Evolutionary conservation across 2,888 invertebrate genomes (phyloP).

Genomic region (Anarsia innoxiella): DNA sequence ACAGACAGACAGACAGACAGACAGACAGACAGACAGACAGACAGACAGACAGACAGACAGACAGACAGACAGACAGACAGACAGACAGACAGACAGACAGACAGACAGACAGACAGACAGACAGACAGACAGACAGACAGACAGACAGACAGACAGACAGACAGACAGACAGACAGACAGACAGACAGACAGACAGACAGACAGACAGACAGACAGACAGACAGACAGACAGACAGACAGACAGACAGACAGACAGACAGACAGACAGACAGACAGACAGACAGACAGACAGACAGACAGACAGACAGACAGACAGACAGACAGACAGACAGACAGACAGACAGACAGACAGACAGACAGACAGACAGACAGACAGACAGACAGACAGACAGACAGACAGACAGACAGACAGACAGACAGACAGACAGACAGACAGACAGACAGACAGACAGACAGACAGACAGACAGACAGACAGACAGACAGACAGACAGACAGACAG

Average conservation of each 20-base stretch:
- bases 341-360: slow-evolving; percentile 2
- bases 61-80: slow-evolving; percentile 1
- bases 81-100: slow-evolving; percentile 1
- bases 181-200: slow-evolving; percentile 4
- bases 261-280: slow-evolving; percentile 5
- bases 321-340: slow-evolving; percentile 2
- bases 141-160: slow-evolving; percentile 3
- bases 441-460: slow-evolving; percentile 2
- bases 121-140: background rate
- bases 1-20: slow-evolving; percentile 1
- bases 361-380: slow-evolving; percentile 2
- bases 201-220: slow-evolving; percentile 3
- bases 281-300: slow-evolving; percentile 3
- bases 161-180: slow-evolving; percentile 5
- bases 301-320: slow-evolving; percentile 2
- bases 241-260: slow-evolving; percentile 4
- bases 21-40: slow-evolving; percentile 1
- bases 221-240: slow-evolving; percentile 4
- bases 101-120: background rate
- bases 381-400: slow-evolving; percentile 2
- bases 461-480: slow-evolving; percentile 2
- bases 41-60: background rate
- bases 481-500: slow-evolving; percentile 2
- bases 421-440: slow-evolving; percentile 2
- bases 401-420: slow-evolving; percentile 2